Base-by-base conservation (phyloP, 2,888 invertebrate genomes). In the Eurytoma californica region DNA sequence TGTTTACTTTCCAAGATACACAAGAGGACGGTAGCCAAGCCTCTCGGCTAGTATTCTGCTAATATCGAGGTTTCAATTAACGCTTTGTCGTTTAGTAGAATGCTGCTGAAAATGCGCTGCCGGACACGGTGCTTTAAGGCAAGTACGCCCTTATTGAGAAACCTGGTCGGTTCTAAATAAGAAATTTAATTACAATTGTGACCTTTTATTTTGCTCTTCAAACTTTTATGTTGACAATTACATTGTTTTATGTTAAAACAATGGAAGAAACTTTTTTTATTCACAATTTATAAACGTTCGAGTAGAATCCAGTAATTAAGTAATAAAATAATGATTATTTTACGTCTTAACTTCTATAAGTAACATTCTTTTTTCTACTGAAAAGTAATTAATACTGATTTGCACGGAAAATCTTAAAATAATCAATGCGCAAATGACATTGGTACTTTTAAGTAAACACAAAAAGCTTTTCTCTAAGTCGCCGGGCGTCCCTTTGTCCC, bases 1-100 rank as follows among this genome's bases (percentile, higher is more conserved):
- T 87, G 86, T 87, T 88, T 87, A 84, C 87, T 84, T 84, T 84
- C 83, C 80, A 86, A 86, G 84, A 86, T 82, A 84, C 83, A 84
- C 83, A 83, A 63, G 20, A 77, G 74, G 68, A 80, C 74, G 47
- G 39, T 2, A n/a, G 39, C 16, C 30, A 65, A 58, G 75, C 69
- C 72, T 57, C 61, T 47, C 20, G 20, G 14, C 20, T 58, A 80
- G 82, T 80, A 80, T 79, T 77, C 80, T 67, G 61, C 81, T 86
- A 84, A 85, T 85, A 85, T 85, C 83, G 79, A 84, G 84, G 80
- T 86, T 87, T 85, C 84, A 85, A 86, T 86, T 86, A 87, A 85
- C 83, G 83, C 84, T 84, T 83, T 84, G 84, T 86, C 83, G 83
- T 83, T 86, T 82, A 83, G 83, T 80, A 72, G 55, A 69, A 61